Conservation (phyloP, 2,888 invertebrate genomes). For the Theodoxus fluviatilis region DNA sequence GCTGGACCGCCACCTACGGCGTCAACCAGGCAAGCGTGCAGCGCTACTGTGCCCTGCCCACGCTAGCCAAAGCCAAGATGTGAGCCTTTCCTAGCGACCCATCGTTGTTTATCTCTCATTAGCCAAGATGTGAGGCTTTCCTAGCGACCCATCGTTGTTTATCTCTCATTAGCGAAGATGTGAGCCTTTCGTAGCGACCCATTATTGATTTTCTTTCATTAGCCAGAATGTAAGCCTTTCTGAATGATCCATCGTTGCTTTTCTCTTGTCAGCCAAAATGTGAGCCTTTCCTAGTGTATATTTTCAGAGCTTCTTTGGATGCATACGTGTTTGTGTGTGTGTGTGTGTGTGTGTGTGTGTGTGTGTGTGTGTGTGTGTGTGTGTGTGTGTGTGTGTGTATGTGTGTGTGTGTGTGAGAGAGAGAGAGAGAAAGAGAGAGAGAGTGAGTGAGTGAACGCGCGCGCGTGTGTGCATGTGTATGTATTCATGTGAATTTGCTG, state of each 20-base stretch:
- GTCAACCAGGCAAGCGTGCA: conserved; percentile 57
- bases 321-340: too few species aligned
- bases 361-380: background rate
- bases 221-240: conserved; percentile 41
- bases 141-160: background rate
- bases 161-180: conserved; percentile 38
- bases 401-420: too few species aligned
- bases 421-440: too few species aligned
- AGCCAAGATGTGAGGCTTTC: conserved; percentile 41
- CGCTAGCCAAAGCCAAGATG: conserved; percentile 42
- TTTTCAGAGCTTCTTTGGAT: too few species aligned
- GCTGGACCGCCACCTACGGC: conserved; percentile 53
- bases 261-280: too few species aligned
- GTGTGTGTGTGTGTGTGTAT: background rate
- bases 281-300: too few species aligned
- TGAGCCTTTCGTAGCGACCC: conserved; percentile 28
- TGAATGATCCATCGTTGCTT: background rate
- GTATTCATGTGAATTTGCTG: too few species aligned
- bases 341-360: conserved; percentile 2
- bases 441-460: too few species aligned
- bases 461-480: too few species aligned
- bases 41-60: conserved; percentile 50
- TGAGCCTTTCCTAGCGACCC: conserved; percentile 28
- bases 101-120: background rate
- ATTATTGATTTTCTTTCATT: background rate